phyloP scores from a whole-genome alignment of 2,797 vertebrate species.

The Acanthopagrus latus region DNA sequence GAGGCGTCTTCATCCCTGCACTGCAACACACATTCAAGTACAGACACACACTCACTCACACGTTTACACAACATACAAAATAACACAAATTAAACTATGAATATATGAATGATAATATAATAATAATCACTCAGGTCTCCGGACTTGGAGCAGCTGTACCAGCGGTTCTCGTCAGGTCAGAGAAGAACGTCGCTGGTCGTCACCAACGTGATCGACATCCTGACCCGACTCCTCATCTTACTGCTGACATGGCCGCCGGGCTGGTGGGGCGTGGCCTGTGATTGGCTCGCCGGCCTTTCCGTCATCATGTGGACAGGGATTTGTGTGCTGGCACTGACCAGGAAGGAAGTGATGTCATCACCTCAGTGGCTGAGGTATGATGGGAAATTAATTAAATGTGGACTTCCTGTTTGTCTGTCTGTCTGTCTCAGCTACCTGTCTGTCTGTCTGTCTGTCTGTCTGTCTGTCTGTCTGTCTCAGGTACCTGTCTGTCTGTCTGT shows the following conservation, averaged over 20 bases:
- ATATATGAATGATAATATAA: no score
- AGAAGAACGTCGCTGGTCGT: slow-evolving; percentile 72
- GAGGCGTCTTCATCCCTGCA: slow-evolving; percentile 56
- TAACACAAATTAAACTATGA: no score
- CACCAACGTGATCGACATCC: slow-evolving; percentile 73
- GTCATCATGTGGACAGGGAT: slow-evolving; percentile 49
- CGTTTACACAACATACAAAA: no score
- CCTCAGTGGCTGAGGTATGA: slow-evolving; percentile 56
- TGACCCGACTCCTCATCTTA: slow-evolving; percentile 65
- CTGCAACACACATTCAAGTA: slow-evolving; percentile 66
- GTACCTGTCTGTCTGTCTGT: no score
- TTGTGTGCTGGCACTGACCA: slow-evolving; percentile 39
- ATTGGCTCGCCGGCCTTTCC: slow-evolving; percentile 48
- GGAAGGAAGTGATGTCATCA: slow-evolving; percentile 51
- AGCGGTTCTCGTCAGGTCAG: slow-evolving; percentile 73
- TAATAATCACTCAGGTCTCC: slow-evolving; percentile 51
- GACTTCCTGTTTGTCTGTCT: background rate
- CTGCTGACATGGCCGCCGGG: slow-evolving; percentile 50
- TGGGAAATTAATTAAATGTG: background rate
- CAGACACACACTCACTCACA: no score
- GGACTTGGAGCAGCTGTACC: slow-evolving; percentile 78
- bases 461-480: no score
- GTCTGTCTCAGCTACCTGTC: background rate
- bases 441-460: no score
- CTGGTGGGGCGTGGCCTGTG: slow-evolving; percentile 32